A percentile compares a stretch with the other conserved stretches of the same genome.
These are phyloP conservation scores for Epizoanthus illoricatus DNA, from an alignment of 92 coral and sea anemone genomes.

Conservation along the genomic window DNA sequence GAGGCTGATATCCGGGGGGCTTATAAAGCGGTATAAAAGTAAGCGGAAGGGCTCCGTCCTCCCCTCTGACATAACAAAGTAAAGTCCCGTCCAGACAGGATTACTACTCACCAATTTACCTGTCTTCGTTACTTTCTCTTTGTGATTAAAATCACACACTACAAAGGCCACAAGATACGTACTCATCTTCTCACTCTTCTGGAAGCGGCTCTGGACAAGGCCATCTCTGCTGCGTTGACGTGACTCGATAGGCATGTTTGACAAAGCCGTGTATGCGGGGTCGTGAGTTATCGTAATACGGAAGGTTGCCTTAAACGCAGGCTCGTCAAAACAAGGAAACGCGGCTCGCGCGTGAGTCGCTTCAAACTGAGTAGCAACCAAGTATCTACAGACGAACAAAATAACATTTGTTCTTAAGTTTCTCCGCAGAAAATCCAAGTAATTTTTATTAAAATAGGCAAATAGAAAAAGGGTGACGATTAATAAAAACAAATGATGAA, in stretches of 20 bases:
- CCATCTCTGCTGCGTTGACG: constrained; percentile 49
- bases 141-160: constrained; percentile 78
- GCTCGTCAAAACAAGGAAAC: constrained; percentile 96
- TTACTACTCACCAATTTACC: constrained; percentile 60
- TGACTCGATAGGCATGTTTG: constrained; percentile 82
- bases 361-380: constrained; percentile 89
- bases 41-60: too few relatives aligned
- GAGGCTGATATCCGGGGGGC: too few relatives aligned
- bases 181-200: constrained; percentile 74
- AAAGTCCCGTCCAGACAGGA: too few relatives aligned
- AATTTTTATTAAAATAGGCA: too few relatives aligned
- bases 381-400: constrained; percentile 46
- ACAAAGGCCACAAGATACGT: constrained; percentile 91
- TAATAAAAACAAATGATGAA: too few relatives aligned
- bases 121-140: constrained; percentile 55
- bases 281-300: constrained; percentile 64
- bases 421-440: background rate
- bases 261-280: constrained; percentile 55
- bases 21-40: too few relatives aligned
- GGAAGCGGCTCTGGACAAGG: constrained; percentile 53
- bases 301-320: constrained; percentile 84
- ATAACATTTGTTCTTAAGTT: background rate
- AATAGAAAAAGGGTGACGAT: too few relatives aligned
- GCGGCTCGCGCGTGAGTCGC: constrained; percentile 86
- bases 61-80: background rate